Evolutionary conservation across 2,113 vertebrate species (phyloP), one percentile per base, ranked within the genome.

Genomic region (Melanerpes aurifrons): DNA sequence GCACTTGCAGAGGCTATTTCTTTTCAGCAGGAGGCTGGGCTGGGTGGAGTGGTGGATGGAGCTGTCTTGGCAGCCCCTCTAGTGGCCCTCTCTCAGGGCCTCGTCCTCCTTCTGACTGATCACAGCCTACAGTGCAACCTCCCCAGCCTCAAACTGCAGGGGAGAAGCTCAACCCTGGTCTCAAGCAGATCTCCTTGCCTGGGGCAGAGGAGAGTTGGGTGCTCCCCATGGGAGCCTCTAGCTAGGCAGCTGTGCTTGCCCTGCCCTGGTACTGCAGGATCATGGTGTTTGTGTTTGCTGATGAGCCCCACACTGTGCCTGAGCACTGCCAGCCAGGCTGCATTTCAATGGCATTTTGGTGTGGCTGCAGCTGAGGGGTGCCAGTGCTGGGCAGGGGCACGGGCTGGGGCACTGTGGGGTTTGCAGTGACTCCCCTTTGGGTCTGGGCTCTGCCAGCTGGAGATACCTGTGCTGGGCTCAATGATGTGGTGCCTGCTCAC

Each of bases 291-390:
- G 94, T 92, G 89, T 97, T 97, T 87, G 96, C 87, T 98, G 97
- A 97, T 97, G 97, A 98, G 96, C 97, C 97, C 97, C 93, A 96
- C 97, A 95, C 90, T 86, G 64, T 37, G 95, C 93, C 96, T 97
- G 97, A 97, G 95, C 0, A 3, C 71, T 76, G 85, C 71, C 82
- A 87, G 71, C 92, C 75, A 62, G 78, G 90, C 59, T 89, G 71
- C 69, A 70, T 92, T 89, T 95, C 85, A 74, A 94, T 97, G 88
- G 94, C 54, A 89, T 56, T 75, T 56, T 29, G 26, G 74, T 68
- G 74, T 2, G 7, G 53, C 66, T 40, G 57, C 4, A 43, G 58
- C 58, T 7, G 3, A 53, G 1, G 4, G 11, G 18, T 10, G 50
- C 15, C 1, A 14, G 43, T 0, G 8, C 43, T 53, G 20, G 2